Evolutionary conservation across 2,797 vertebrate genomes (phyloP).

Genomic region (Channa striata): DNA sequence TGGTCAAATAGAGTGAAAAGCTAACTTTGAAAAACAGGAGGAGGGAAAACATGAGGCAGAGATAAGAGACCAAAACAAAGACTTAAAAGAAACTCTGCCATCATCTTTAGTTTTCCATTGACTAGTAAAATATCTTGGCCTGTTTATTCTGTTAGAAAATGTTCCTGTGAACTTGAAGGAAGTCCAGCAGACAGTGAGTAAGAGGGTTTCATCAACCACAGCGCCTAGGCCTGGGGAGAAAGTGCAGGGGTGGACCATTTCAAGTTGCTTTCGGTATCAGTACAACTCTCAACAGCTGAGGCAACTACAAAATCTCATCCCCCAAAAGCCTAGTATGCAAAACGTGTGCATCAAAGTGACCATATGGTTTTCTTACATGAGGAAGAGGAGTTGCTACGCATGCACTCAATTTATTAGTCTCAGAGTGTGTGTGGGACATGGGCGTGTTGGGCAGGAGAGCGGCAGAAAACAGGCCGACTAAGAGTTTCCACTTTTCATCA

Average conservation of each 20-base stretch:
- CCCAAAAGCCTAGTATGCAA: conserved; percentile 24
- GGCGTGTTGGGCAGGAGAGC: conserved; percentile 51
- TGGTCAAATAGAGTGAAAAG: conserved; percentile 29
- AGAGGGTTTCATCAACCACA: conserved; percentile 68
- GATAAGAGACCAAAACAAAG: conserved; percentile 37
- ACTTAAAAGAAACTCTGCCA: conserved; percentile 14
- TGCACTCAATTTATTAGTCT: conserved; percentile 58
- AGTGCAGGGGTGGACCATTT: conserved; percentile 54
- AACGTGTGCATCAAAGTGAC: conserved; percentile 43
- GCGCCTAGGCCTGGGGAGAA: conserved; percentile 49
- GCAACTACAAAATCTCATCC: conserved; percentile 33
- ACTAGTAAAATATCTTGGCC: conserved; percentile 35
- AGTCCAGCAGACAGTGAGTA: conserved; percentile 80
- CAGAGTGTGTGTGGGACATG: conserved; percentile 53
- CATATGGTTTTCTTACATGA: conserved; percentile 21
- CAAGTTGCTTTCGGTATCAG: conserved; percentile 42
- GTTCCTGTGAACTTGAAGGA: conserved; percentile 64
- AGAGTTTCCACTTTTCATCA: conserved; percentile 79
- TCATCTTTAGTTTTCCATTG: conserved; percentile 22
- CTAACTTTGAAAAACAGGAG: conserved; percentile 29
- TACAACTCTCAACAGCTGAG: conserved; percentile 42
- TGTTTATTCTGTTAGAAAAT: conserved; percentile 31
- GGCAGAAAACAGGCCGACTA: conserved; percentile 68
- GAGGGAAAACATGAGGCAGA: conserved; percentile 18
- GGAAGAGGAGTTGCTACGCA: conserved; percentile 29